These are phyloP conservation scores for Indri indri DNA, from an alignment of 2,113 vertebrate species.

Conservation along the genomic window DNA sequence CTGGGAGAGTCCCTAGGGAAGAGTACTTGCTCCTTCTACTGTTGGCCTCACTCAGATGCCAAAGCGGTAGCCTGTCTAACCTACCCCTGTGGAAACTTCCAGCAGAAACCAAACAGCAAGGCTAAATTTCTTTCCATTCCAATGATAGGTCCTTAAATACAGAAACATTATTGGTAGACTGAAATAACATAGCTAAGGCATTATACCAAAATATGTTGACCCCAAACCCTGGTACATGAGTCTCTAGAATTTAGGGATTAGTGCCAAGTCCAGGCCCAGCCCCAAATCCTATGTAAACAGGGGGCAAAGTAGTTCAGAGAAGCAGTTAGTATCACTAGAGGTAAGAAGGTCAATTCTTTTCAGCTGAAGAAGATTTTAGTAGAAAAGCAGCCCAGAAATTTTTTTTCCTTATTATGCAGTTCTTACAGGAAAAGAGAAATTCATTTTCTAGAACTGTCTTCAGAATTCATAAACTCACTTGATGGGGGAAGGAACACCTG, in stretches of 20 bases:
- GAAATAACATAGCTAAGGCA: neutral
- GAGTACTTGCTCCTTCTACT: neutral
- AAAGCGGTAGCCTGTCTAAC: neutral
- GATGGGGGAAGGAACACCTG: neutral
- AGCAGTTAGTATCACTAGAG: neutral
- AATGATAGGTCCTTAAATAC: neutral
- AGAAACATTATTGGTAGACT: neutral
- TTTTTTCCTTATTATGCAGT: neutral
- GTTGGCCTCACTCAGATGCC: neutral
- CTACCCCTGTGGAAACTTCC: neutral
- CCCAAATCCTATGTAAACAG: neutral
- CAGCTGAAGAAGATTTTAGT: neutral
- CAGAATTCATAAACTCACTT: conserved; percentile 33
- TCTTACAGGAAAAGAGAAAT: neutral
- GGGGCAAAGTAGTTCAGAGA: neutral
- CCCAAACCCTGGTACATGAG: neutral
- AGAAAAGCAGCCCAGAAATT: neutral
- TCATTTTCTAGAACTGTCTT: conserved; percentile 31
- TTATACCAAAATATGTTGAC: neutral
- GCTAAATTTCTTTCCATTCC: neutral
- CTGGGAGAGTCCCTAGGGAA: neutral
- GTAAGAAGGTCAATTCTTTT: neutral
- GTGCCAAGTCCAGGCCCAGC: neutral
- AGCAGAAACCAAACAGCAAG: neutral
- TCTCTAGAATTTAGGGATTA: neutral